A percentile compares a stretch with the other conserved stretches of the same genome.
Conservation (phyloP, 2,113 vertebrate species). For the Mellivora capensis region DNA sequence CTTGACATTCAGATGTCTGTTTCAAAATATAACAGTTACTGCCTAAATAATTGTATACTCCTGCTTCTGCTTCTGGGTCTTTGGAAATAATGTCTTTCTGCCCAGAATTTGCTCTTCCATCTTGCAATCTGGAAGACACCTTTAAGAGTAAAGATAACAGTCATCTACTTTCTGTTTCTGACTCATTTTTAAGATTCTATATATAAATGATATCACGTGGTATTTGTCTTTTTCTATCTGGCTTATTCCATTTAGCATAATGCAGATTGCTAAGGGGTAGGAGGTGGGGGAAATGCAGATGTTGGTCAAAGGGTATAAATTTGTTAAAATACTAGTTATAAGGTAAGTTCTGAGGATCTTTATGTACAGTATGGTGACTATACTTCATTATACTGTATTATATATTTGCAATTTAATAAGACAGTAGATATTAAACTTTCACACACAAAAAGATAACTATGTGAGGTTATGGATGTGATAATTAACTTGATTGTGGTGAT, state of each 20-base stretch:
- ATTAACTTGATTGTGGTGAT: not conserved
- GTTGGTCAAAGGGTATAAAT: not conserved
- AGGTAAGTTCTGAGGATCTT: not conserved
- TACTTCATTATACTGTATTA: not conserved
- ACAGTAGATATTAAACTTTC: not conserved
- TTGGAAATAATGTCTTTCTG: not conserved
- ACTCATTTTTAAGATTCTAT: not conserved
- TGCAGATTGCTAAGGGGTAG: not conserved
- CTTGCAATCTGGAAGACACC: not conserved
- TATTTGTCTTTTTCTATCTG: not conserved
- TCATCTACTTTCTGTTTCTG: not conserved
- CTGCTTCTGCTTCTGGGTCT: not conserved
- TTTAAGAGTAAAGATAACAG: not conserved
- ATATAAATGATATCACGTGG: not conserved
- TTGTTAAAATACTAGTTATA: not conserved
- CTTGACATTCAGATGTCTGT: not conserved
- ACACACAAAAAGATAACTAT: not conserved
- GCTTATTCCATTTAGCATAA: not conserved
- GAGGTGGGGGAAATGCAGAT: not conserved
- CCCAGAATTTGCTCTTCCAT: not conserved
- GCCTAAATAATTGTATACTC: not conserved
- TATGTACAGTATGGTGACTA: not conserved
- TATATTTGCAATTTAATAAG: not conserved
- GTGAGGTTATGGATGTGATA: not conserved
- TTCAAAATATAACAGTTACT: not conserved